Conservation (phyloP, 2,888 invertebrate genomes). For the Drosophila neonasuta region DNA sequence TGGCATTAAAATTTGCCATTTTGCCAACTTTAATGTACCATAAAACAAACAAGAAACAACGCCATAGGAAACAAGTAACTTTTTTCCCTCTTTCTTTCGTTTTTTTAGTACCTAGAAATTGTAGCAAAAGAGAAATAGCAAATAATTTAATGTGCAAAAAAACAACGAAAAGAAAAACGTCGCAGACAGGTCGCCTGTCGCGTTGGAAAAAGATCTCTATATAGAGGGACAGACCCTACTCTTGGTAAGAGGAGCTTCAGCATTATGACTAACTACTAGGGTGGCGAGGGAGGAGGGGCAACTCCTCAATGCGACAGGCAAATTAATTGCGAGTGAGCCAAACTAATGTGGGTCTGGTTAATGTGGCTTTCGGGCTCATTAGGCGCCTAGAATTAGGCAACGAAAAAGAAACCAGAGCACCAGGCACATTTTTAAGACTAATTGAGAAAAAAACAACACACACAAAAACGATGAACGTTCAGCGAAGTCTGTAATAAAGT, state of each 20-base stretch:
- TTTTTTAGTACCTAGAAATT: slow-evolving; percentile 40
- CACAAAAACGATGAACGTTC: background rate
- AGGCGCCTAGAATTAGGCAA: slow-evolving; percentile 56
- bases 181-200: slow-evolving; percentile 28
- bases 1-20: slow-evolving; percentile 73
- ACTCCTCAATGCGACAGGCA: slow-evolving; percentile 32
- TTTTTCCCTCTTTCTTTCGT: slow-evolving; percentile 11
- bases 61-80: slow-evolving; percentile 53
- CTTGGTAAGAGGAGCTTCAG: slow-evolving; percentile 22
- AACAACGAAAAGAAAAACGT: slow-evolving; percentile 5
- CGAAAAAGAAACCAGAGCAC: slow-evolving; percentile 27
- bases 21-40: slow-evolving; percentile 73
- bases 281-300: background rate
- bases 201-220: background rate
- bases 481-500: slow-evolving; percentile 12
- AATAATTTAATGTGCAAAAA: slow-evolving; percentile 44
- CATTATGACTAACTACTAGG: slow-evolving; percentile 18
- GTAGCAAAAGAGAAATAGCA: slow-evolving; percentile 50
- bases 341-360: slow-evolving; percentile 64
- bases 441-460: slow-evolving; percentile 25
- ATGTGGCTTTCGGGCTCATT: slow-evolving; percentile 59
- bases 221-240: background rate
- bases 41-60: slow-evolving; percentile 56
- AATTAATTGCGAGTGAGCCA: slow-evolving; percentile 49
- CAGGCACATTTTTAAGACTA: slow-evolving; percentile 24